A percentile compares a stretch with the other conserved stretches of the same genome.
Evolutionary conservation across 1,140 invertebrate genomes (phyloP).

Genomic region (Drosophila tsacasi): DNA sequence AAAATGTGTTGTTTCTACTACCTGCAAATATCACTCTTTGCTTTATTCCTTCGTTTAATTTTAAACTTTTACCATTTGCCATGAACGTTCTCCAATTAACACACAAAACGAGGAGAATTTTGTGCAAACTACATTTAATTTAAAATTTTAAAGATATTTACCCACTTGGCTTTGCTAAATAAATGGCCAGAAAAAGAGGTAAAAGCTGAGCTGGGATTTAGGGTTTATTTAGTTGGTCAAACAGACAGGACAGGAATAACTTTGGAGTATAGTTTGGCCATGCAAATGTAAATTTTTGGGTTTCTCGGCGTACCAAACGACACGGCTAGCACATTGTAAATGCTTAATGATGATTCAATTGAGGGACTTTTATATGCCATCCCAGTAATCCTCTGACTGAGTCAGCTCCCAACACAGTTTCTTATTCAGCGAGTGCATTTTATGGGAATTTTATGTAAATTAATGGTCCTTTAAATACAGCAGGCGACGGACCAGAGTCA

Average conservation of each 20-base stretch:
- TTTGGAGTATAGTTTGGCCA: slow-evolving; percentile 42
- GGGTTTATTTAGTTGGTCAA: slow-evolving; percentile 42
- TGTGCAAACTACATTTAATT: slow-evolving; percentile 48
- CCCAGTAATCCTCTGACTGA: slow-evolving; percentile 34
- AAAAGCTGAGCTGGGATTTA: slow-evolving; percentile 10
- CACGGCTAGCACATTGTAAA: slow-evolving; percentile 25
- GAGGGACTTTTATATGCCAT: slow-evolving; percentile 13
- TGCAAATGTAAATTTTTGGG: slow-evolving; percentile 43
- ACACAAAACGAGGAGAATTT: slow-evolving; percentile 1
- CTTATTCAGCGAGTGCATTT: slow-evolving; percentile 24
- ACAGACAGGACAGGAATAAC: slow-evolving; percentile 23
- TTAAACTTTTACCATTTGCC: slow-evolving; percentile 18
- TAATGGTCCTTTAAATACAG: slow-evolving; percentile 53
- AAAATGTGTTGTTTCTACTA: neutral
- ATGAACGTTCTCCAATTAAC: slow-evolving; percentile 50
- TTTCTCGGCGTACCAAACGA: neutral
- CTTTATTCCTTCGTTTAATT: neutral
- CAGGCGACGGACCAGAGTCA: neutral
- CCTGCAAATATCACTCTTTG: neutral
- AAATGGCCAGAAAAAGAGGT: slow-evolving; percentile 14
- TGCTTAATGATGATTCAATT: slow-evolving; percentile 65
- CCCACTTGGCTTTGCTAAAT: neutral
- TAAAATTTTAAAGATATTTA: slow-evolving; percentile 48
- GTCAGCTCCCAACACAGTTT: slow-evolving; percentile 29
- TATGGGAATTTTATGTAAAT: slow-evolving; percentile 63